Conservation (phyloP, 2,888 invertebrate genomes). For the Argyresthia goedartella region DNA sequence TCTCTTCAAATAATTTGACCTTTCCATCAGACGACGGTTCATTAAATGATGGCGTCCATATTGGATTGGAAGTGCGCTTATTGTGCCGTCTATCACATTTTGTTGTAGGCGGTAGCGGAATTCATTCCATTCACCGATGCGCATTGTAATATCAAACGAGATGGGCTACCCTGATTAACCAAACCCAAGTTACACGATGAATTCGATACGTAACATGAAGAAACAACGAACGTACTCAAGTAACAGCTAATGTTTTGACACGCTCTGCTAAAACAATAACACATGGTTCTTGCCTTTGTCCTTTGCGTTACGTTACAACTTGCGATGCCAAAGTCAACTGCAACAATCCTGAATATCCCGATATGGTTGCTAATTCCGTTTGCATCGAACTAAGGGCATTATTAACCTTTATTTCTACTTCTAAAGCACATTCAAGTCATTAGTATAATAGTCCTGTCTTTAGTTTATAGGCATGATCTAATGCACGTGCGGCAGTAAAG, state of each 20-base stretch:
- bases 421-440: background rate
- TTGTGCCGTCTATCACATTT: conserved; percentile 66
- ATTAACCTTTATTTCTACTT: background rate
- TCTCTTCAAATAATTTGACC: conserved; percentile 71
- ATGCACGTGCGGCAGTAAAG: conserved; percentile 39
- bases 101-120: conserved; percentile 43
- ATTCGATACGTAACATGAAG: background rate
- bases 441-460: background rate
- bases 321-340: background rate
- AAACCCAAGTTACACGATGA: background rate
- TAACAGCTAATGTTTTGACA: conserved; percentile 15
- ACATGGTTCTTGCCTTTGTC: conserved; percentile 6
- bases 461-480: conserved; percentile 15
- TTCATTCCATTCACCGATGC: conserved; percentile 8
- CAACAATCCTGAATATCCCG: background rate
- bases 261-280: conserved; percentile 10
- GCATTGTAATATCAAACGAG: conserved; percentile 11
- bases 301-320: background rate
- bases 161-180: conserved; percentile 16
- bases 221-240: conserved; percentile 16
- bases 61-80: conserved; percentile 62
- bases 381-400: background rate
- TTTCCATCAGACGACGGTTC: conserved; percentile 69
- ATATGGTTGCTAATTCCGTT: background rate
- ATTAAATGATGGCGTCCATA: conserved; percentile 66